Evolutionary conservation across 2,888 invertebrate genomes (phyloP), one percentile per base, ranked within the genome.

Genomic region (Heteromyza rotundicornis): DNA sequence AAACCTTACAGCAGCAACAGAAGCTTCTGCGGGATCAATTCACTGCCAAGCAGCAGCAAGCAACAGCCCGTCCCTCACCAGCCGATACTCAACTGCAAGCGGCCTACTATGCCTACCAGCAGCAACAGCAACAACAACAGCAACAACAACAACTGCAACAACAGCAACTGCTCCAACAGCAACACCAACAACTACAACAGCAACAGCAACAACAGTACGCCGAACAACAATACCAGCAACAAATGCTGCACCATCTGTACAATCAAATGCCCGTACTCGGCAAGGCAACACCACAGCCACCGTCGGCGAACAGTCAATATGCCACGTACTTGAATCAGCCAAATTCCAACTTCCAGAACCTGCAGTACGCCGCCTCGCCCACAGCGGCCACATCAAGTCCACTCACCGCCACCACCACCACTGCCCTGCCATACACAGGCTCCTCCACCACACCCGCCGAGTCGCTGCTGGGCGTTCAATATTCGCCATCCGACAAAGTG

Each of bases 401-500:
- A 61, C 66, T 1, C 65, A 69, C 22, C 19, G 55, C 59, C 23
- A 71, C 72, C 22, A 72, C 75, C 12, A 62, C 70, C 8, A 75
- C 76, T 5, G 71, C 61, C 60, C 50, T 62, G 58, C 24, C 66
- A 64, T 70, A 62, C 64, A 20, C 70, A 67, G 44, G 67, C 65
- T 63, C 70, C 66, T 10, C 68, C 65, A 40, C 47, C 60, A 12
- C 73, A 60, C 40, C 67, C 17, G 57, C 67, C 17, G 57, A 53
- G 1, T 50, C 49, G 2, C 71, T 80, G 35, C 64, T 82, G 54
- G 82, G 84, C 10, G 68, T 85, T 35, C 79, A 84, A 58, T 83
- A 73, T 67, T 85, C 86, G 16, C 77, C 85, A 17, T 83, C 86
- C 1, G 81, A 84, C 40, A 78, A 83, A 23, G 86, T 86, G 1